Conservation (phyloP, 2,797 vertebrate genomes). For the Pogonophryne albipinna region DNA sequence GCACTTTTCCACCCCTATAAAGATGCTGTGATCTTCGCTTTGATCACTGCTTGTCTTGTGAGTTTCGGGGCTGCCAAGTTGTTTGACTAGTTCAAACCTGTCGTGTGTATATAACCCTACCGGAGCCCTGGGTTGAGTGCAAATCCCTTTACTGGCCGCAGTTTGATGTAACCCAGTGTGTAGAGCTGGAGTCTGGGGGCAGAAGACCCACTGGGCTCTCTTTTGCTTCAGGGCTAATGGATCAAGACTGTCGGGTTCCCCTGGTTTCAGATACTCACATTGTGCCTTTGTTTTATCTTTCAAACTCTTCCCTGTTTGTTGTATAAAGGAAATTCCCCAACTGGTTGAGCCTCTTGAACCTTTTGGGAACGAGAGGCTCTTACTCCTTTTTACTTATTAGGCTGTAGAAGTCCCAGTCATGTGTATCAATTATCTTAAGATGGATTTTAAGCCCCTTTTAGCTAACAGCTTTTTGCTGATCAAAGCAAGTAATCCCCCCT, state of each 20-base stretch:
- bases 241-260: slow-evolving; percentile 54
- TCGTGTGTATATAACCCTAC: slow-evolving; percentile 37
- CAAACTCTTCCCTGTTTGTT: slow-evolving; percentile 46
- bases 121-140: slow-evolving; percentile 39
- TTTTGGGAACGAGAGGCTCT: slow-evolving; percentile 30
- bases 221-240: slow-evolving; percentile 55
- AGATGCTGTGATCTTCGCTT: slow-evolving; percentile 10
- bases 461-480: slow-evolving; percentile 46
- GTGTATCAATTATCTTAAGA: slow-evolving; percentile 28
- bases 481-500: slow-evolving; percentile 36
- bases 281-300: slow-evolving; percentile 60
- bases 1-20: not conserved
- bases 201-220: slow-evolving; percentile 51
- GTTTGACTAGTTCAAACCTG: slow-evolving; percentile 49
- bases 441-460: slow-evolving; percentile 24
- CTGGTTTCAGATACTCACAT: slow-evolving; percentile 51
- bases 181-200: slow-evolving; percentile 41
- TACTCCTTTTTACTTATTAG: slow-evolving; percentile 30
- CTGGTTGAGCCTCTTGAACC: slow-evolving; percentile 44
- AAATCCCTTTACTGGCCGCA: slow-evolving; percentile 53
- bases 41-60: slow-evolving; percentile 13
- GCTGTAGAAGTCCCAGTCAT: slow-evolving; percentile 43
- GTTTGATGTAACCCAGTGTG: slow-evolving; percentile 55
- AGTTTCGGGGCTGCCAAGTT: slow-evolving; percentile 23
- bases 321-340: slow-evolving; percentile 47